Evolutionary conservation across 2,888 invertebrate species (phyloP).

Genomic region (Spatulosminthurus flaviceps): DNA sequence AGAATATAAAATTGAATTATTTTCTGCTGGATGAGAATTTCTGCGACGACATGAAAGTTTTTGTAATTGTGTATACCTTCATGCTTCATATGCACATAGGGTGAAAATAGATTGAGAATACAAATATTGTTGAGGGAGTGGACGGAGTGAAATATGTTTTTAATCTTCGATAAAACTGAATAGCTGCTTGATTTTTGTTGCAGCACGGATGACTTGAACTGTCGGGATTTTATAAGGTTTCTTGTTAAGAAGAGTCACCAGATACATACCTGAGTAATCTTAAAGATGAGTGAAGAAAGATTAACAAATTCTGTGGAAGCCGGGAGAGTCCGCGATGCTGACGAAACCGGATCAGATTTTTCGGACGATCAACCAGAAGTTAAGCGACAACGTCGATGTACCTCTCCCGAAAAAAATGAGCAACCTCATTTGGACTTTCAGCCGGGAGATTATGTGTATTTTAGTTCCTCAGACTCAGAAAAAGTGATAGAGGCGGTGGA

Average conservation of each 20-base stretch:
- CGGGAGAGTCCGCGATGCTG: neutral
- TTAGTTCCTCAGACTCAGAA: constrained; percentile 18
- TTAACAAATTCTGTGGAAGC: neutral
- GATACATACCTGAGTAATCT: neutral
- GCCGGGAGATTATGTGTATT: constrained; percentile 16
- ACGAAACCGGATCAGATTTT: neutral
- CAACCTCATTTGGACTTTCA: neutral
- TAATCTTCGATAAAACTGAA: too few species aligned
- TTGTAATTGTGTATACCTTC: too few species aligned
- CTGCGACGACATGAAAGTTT: too few species aligned
- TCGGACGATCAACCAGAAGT: constrained; percentile 18
- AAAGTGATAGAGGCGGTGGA: constrained; percentile 1
- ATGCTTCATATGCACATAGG: too few species aligned
- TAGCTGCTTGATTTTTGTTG: too few species aligned
- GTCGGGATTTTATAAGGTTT: too few species aligned
- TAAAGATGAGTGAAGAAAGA: constrained; percentile 11
- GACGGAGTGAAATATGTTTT: too few species aligned
- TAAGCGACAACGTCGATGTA: neutral
- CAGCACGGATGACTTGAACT: too few species aligned
- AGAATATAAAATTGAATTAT: too few species aligned
- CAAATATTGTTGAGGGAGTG: too few species aligned
- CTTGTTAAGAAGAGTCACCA: neutral
- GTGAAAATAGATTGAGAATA: too few species aligned
- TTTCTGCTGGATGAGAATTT: too few species aligned
- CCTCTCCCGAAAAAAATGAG: neutral